Conservation (phyloP, 2,888 invertebrate species). For the Lasioglossum figueresi region DNA sequence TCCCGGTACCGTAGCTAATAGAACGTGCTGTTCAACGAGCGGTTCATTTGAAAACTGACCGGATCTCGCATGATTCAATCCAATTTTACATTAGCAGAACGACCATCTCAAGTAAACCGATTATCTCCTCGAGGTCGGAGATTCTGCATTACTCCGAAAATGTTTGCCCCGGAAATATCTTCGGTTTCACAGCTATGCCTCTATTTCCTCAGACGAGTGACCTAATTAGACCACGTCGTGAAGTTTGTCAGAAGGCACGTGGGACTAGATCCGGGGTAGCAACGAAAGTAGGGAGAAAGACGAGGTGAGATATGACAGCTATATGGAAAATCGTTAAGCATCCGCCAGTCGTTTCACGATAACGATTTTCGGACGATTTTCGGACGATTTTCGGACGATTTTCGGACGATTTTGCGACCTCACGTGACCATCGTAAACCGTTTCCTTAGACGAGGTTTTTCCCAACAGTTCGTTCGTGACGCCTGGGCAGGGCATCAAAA, state of each 20-base stretch:
- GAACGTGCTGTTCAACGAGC: not conserved
- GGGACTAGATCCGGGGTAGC: constrained; percentile 21
- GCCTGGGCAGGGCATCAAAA: not conserved
- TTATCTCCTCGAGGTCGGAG: constrained; percentile 3
- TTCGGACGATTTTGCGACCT: no score
- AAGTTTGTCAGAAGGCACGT: constrained; percentile 45
- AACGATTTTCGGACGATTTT: not conserved
- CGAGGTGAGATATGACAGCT: constrained; percentile 21
- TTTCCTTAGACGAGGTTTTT: not conserved
- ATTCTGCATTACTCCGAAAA: constrained; percentile 34
- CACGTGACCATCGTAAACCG: not conserved
- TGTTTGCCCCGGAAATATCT: constrained; percentile 49
- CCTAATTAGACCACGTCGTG: constrained; percentile 46
- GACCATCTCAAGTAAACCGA: constrained; percentile 28
- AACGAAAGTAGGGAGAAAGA: constrained; percentile 18
- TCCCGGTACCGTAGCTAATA: not conserved
- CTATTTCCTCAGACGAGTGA: constrained; percentile 49
- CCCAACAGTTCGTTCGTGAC: not conserved
- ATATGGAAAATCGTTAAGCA: constrained; percentile 38
- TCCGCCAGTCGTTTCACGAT: not conserved
- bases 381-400: no score
- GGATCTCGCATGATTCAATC: not conserved
- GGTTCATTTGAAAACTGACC: constrained; percentile 10
- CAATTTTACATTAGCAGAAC: constrained; percentile 1
- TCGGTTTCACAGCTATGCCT: constrained; percentile 38